Evolutionary conservation across 2,888 invertebrate species (phyloP), one percentile per base, ranked within the genome.

Genomic region (Matsumyia berberina): DNA sequence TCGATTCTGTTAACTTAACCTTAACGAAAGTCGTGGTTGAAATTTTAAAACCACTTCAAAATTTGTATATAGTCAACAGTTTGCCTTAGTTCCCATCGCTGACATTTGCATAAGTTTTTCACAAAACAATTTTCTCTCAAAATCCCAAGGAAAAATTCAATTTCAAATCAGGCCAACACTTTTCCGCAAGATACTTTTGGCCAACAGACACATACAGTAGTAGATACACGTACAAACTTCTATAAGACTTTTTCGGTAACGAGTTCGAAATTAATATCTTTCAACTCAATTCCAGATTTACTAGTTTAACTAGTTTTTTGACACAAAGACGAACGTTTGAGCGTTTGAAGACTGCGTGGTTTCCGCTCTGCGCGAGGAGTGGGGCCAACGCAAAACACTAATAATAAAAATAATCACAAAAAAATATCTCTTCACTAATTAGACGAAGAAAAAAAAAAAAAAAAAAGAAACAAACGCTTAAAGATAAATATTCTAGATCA

Each of bases 271-370:
- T 55, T 17, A 55, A 31, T 58, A 39, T 49, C 8, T 39, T 42
- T 49, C 5, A 39, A 15, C n/a, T 29, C 12, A 8, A 33, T 46
- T 67, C 76, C 57, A 67, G 76, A 76, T 31, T 76, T 58, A 58
- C 76, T 58, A 9, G 76, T 76, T 67, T 19, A 51, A 58, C 76
- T n/a, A 58, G 76, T 76, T 76, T 51, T 33, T 60, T 24, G 8
- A 17, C 39, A 33, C 60, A 31, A 60, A 44, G 49, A 64, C n/a
- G 35, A 55, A 11, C n/a, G n/a, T n/a, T n/a, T n/a, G n/a, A n/a
- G 11, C 5, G 19, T 55, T 53, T 19, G 7, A 17, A 74, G 37
- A 66, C 66, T 39, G 31, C 11, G 24, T 11, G 55, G 55, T 37
- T 49, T 46, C 12, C 15, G 24, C 11, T n/a, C 5, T 24, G 12